Evolutionary conservation across 2,797 vertebrate species (phyloP).

Genomic region (Numenius phaeopus): DNA sequence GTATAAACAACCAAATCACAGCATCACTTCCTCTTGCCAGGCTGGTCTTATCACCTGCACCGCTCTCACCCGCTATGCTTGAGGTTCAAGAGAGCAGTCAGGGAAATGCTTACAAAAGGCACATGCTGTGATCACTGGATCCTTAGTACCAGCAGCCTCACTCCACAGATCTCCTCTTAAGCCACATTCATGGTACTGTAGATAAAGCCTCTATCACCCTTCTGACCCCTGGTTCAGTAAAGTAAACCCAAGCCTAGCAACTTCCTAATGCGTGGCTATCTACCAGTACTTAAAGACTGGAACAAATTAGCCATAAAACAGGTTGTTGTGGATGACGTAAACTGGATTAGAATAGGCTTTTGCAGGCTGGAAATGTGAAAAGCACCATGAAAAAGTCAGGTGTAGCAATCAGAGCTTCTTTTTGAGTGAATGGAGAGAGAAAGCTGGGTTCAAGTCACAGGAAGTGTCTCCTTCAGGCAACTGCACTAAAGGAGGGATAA

Average conservation of each 20-base stretch:
- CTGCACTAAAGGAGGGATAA: background rate
- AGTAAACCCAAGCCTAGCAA: background rate
- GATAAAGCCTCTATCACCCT: background rate
- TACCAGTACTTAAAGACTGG: background rate
- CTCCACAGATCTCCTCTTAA: background rate
- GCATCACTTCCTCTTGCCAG: background rate
- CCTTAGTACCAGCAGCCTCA: background rate
- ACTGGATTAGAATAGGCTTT: background rate
- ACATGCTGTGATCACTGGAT: no score
- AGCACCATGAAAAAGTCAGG: background rate
- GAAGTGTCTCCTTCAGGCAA: background rate
- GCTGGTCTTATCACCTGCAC: background rate
- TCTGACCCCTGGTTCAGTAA: background rate
- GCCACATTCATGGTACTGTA: background rate
- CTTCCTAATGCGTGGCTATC: background rate
- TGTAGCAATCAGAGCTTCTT: background rate
- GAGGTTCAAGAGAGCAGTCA: fast-evolving
- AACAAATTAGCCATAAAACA: background rate
- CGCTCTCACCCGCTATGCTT: background rate
- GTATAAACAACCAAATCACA: background rate
- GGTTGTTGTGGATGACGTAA: background rate
- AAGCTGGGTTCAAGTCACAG: background rate
- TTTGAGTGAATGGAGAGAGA: background rate
- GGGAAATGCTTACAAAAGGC: background rate
- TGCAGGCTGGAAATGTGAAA: background rate